Conservation (phyloP, 2,888 invertebrate species). For the Agonum fuliginosum region DNA sequence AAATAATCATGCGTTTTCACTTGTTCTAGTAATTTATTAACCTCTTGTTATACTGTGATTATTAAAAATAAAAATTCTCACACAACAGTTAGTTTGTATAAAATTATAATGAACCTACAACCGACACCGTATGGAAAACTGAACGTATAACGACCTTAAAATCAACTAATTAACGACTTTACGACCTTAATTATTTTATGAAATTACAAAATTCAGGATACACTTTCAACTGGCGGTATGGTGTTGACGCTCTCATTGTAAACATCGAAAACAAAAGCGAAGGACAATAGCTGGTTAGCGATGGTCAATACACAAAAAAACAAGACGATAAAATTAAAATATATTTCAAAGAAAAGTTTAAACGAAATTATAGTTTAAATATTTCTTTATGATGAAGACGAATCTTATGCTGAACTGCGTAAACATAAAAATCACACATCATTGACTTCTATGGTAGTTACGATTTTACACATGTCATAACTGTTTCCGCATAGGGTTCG, state of each 20-base stretch:
- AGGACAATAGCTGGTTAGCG: slow-evolving; percentile 27
- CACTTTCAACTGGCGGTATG: slow-evolving; percentile 65
- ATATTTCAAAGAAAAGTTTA: no score
- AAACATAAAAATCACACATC: no score
- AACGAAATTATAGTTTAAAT: no score
- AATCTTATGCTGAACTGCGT: no score
- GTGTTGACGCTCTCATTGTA: slow-evolving; percentile 52
- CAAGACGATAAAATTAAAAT: background rate
- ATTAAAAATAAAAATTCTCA: slow-evolving; percentile 15
- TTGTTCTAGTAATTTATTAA: background rate
- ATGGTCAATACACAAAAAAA: no score
- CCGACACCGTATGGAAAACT: slow-evolving; percentile 44
- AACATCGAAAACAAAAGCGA: slow-evolving; percentile 36
- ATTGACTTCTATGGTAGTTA: no score
- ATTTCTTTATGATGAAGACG: no score
- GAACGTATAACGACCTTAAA: slow-evolving; percentile 63
- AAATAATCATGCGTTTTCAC: slow-evolving; percentile 9
- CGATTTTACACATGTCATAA: no score
- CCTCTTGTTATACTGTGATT: background rate
- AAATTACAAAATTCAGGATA: slow-evolving; percentile 66
- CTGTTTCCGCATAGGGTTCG: no score
- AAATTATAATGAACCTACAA: slow-evolving; percentile 48
- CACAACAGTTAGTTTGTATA: slow-evolving; percentile 38
- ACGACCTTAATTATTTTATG: slow-evolving; percentile 64
- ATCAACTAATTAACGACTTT: slow-evolving; percentile 63